Base-by-base conservation (phyloP, 1,140 invertebrate species). In the Platyscapa corneri region DNA sequence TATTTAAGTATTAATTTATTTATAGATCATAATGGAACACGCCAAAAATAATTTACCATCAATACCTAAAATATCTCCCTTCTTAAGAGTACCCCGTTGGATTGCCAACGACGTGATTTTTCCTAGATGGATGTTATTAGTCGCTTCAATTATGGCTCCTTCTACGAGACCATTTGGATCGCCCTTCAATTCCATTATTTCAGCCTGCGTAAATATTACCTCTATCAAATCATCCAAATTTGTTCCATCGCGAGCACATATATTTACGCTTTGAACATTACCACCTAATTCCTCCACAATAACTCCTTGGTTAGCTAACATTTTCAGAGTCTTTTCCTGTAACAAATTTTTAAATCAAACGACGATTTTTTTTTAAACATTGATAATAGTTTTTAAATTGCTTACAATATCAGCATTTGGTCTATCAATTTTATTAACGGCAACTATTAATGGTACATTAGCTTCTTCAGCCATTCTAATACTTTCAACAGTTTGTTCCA, bases 381-480 rank as follows among this genome's bases (percentile, higher is more conserved):
- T 46, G 80, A 64, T 75, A 72, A 46, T 56, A 86, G 84, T 84
- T 79, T 88, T 64, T 83, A 87, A 92, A 92, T 92, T 94, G 94
- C 95, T 94, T 95, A 97, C 96, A 93, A 98, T 95, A 94, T 99
- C 95, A 84, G 97, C 97, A 90, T 95, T 95, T 77, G 96, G 95
- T 90, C 98, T 98, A 93, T 99, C 99, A 88, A 99, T 98, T 95
- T 99, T 99, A 93, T 99, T 99, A 75, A 99, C 97, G n/a, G 99
- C 99, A 75, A 99, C 98, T 89, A 99, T 96, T 7, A 99, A 97
- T 0, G 98, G 98, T 88, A 99, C 97, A 86, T 96, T 94, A 5
- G 97, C 96, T 87, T 95, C 94, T 89, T 94, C 95, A 0, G 97
- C 97, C 95, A 97, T 96, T 86, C 94, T 89, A 53, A 98, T 96